phyloP scores from a whole-genome alignment of 2,888 invertebrate species.

The Myathropa florea region DNA sequence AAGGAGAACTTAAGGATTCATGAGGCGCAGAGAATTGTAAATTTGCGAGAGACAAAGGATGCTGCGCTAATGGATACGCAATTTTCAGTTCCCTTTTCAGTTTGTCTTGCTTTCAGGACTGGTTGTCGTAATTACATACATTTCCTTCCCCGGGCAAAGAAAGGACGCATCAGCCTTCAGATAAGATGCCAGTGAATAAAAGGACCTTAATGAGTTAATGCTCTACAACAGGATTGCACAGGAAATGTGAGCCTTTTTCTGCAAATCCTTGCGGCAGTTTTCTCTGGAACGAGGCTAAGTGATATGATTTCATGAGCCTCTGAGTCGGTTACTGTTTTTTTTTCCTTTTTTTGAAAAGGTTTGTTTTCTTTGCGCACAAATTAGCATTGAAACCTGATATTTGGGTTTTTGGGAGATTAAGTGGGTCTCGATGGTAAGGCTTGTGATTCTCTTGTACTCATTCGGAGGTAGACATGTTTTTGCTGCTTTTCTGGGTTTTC shows the following conservation, averaged over 20 bases:
- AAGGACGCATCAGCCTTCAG: not conserved
- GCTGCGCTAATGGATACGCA: not conserved
- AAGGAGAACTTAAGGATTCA: not conserved
- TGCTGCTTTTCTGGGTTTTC: no score
- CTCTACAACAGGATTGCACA: not conserved
- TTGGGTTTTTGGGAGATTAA: no score
- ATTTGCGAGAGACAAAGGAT: not conserved
- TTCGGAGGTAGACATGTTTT: no score
- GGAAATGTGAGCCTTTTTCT: not conserved
- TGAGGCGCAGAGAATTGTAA: not conserved
- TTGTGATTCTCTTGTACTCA: no score
- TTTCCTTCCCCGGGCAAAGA: not conserved
- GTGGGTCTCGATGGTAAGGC: no score
- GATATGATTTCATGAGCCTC: no score
- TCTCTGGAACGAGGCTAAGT: not conserved
- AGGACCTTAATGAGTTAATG: not conserved
- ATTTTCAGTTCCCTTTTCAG: not conserved
- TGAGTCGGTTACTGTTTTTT: no score
- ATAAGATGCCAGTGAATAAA: not conserved
- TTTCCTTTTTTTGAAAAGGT: no score
- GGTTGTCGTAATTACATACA: not conserved
- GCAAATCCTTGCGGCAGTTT: not conserved
- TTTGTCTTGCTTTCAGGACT: not conserved
- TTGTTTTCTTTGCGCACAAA: no score
- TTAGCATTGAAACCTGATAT: no score